Evolutionary conservation across 2,113 vertebrate genomes (phyloP), one percentile per base, ranked within the genome.

Genomic region (Pristiophorus japonicus): DNA sequence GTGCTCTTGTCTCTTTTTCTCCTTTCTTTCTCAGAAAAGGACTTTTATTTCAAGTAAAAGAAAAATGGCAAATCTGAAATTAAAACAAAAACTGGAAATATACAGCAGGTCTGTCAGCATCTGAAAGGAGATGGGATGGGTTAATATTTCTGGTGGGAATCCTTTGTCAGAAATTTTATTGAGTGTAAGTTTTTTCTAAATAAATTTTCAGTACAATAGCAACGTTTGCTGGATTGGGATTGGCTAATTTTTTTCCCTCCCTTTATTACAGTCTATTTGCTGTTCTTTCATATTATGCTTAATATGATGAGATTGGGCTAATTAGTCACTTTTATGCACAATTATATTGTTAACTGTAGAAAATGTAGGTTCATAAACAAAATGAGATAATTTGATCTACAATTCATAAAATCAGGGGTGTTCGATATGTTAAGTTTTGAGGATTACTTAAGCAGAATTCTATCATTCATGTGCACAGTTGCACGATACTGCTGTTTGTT

Each of bases 401-500:
- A 94, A 38, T 38, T 92, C 59, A 94, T 63, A n/a, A 92, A 63
- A 92, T 51, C 84, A 87, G 42, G 27, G 84, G 55, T 8, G 59
- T 22, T 94, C 18, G n/a, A n/a, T 93, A 62, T 65, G 42, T 93
- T 38, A 94, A 66, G 38, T 67, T 66, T 70, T 94, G 63, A 94
- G 47, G 22, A 55, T 88, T 90, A 27, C 24, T 27, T 12, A 51
- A 47, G 22, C 93, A 92, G n/a, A 63, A 0, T 8, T 94, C 24
- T 42, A 47, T 94, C 73, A 67, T 70, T 45, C 24, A 93, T 87
- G 45, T 42, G 8, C 5, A 85, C 67, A 73, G 30, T 73, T 73
- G 30, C 30, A 34, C 70, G 34, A 20, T 42, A 42, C 78, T 81
- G 3, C 59, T 92, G 55, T 62, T 62, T 38, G 59, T n/a, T 92